phyloP scores from a whole-genome alignment of 2,888 invertebrate genomes.

The Tryphoninae sp. region DNA sequence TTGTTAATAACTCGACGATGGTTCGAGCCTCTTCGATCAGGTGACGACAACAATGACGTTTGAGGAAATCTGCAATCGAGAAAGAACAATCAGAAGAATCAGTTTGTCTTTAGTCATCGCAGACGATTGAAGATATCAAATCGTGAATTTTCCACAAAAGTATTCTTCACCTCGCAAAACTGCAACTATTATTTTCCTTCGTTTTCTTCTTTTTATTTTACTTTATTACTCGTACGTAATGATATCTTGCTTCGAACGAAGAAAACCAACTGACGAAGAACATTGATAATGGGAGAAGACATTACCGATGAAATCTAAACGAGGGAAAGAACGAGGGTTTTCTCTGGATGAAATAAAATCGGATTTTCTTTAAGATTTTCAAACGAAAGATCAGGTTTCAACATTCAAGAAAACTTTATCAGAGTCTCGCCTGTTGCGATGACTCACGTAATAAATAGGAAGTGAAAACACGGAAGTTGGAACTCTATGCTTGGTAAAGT shows the following conservation, averaged over 20 bases:
- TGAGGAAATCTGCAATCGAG: not conserved
- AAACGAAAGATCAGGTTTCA: not conserved
- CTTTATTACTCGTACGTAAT: not conserved
- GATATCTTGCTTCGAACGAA: not conserved
- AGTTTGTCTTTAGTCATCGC: not conserved
- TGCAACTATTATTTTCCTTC: not conserved
- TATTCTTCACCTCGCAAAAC: conserved; percentile 19
- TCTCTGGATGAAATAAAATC: conserved; percentile 20
- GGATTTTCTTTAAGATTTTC: not conserved
- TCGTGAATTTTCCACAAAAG: conserved; percentile 6
- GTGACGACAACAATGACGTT: conserved; percentile 3
- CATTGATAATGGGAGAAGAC: not conserved
- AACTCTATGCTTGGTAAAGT: not conserved
- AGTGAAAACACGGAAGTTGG: conserved; percentile 17
- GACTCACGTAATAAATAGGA: conserved; percentile 25
- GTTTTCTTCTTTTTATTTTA: not conserved
- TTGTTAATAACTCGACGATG: not conserved
- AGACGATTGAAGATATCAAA: not conserved
- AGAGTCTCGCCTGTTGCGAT: conserved; percentile 3
- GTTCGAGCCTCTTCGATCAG: not conserved
- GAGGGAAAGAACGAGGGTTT: not conserved
- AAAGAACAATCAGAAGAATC: not conserved
- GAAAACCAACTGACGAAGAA: not conserved
- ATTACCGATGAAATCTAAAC: not conserved
- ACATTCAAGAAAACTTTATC: conserved; percentile 14